A percentile compares a stretch with the other conserved stretches of the same genome.
Evolutionary conservation across 2,888 invertebrate genomes (phyloP).

Genomic region (Pharmacophagus antenor): DNA sequence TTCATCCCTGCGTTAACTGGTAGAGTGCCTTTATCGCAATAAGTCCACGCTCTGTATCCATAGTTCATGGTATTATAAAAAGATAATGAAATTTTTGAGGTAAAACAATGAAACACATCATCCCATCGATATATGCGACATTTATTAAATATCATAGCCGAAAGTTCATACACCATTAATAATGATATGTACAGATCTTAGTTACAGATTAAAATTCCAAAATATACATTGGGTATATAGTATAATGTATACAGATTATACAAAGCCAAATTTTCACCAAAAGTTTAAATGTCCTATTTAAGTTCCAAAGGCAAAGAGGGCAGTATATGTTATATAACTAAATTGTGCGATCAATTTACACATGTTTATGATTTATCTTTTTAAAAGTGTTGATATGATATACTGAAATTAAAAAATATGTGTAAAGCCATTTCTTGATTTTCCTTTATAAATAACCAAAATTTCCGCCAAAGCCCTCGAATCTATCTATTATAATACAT

Average conservation of each 20-base stretch:
- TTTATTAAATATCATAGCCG: constrained; percentile 31
- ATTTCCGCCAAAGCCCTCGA: not conserved
- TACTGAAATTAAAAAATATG: not conserved
- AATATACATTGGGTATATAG: constrained; percentile 18
- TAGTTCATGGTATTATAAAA: not conserved
- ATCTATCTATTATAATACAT: no score
- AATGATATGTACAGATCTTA: constrained; percentile 30
- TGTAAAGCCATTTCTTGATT: not conserved
- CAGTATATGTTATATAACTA: constrained; percentile 17
- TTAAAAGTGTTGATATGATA: not conserved
- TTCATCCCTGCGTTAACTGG: no score
- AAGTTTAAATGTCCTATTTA: not conserved
- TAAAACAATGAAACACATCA: constrained; percentile 12
- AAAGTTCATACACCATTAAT: constrained; percentile 23
- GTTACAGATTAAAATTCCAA: constrained; percentile 13
- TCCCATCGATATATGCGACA: constrained; percentile 13
- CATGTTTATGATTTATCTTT: not conserved
- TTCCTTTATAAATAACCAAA: not conserved
- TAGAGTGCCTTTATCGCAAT: no score
- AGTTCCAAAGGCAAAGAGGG: constrained; percentile 24
- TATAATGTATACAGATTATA: constrained; percentile 27
- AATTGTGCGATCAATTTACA: constrained; percentile 16
- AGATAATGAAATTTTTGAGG: not conserved
- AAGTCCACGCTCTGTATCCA: no score
- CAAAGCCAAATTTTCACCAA: constrained; percentile 20